A percentile compares a stretch with the other conserved stretches of the same genome.
These are phyloP conservation scores for Noctilio leporinus DNA, from an alignment of 2,113 vertebrate genomes.

Conservation along the genomic window DNA sequence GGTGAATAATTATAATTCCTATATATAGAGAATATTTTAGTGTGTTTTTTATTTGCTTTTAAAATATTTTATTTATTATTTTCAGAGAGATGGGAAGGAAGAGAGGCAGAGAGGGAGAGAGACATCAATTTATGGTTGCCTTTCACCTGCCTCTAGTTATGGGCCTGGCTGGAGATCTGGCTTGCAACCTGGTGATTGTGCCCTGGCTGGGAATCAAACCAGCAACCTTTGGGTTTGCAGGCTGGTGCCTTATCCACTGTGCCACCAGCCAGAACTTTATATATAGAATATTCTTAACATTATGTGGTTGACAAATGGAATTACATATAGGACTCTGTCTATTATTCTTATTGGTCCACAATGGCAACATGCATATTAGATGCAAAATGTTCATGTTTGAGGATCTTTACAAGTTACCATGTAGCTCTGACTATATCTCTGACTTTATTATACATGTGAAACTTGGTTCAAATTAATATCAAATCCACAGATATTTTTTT, in stretches of 20 bases:
- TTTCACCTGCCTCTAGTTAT: too few species aligned
- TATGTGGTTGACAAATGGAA: not conserved
- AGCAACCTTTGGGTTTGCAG: too few species aligned
- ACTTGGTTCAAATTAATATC: not conserved
- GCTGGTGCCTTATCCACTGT: too few species aligned
- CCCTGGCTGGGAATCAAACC: too few species aligned
- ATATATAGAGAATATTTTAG: not conserved
- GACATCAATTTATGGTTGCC: too few species aligned
- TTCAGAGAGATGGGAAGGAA: too few species aligned
- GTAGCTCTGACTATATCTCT: not conserved
- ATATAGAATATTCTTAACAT: not conserved
- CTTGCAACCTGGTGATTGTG: too few species aligned
- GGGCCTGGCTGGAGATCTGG: too few species aligned
- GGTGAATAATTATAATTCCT: constrained; percentile 40
- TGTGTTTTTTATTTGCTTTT: too few species aligned
- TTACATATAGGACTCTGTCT: not conserved
- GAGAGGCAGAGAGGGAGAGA: too few species aligned
- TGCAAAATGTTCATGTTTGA: not conserved
- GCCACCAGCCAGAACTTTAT: too few species aligned
- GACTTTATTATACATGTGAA: not conserved
- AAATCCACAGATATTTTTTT: not conserved
- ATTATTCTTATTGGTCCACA: not conserved
- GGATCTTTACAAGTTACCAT: not conserved
- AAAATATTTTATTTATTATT: too few species aligned
- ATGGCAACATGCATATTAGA: not conserved